phyloP scores from a whole-genome alignment of 2,888 invertebrate species.

The Torymus aiolomorphi region DNA sequence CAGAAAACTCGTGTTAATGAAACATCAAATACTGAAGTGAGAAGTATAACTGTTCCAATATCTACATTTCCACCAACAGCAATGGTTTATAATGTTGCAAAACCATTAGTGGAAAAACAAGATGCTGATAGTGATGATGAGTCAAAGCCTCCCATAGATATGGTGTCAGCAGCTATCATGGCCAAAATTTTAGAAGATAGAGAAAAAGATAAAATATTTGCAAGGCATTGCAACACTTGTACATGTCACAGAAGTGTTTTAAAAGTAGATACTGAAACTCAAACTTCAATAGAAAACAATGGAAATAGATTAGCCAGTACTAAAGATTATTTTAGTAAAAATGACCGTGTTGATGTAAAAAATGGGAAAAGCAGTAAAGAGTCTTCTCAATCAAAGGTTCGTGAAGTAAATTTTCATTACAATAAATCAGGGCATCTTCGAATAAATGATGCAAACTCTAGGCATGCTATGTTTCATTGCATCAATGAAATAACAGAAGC shows the following conservation, averaged over 20 bases:
- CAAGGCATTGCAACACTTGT: conserved; percentile 90
- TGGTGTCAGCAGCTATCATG: conserved; percentile 92
- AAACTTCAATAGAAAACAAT: conserved; percentile 62
- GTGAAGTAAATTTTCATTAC: conserved; percentile 57
- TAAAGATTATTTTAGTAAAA: conserved; percentile 52
- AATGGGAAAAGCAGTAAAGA: conserved; percentile 59
- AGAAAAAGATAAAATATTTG: conserved; percentile 85
- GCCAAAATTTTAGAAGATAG: conserved; percentile 93
- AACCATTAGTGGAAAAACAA: conserved; percentile 71
- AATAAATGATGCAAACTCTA: conserved; percentile 41
- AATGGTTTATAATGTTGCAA: conserved; percentile 81
- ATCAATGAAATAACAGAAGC: conserved; percentile 51
- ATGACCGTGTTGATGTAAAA: conserved; percentile 41
- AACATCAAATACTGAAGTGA: conserved; percentile 77
- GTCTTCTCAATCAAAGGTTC: conserved; percentile 55
- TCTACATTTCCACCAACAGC: conserved; percentile 90
- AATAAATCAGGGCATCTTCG: conserved; percentile 58
- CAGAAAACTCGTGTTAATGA: conserved; percentile 79
- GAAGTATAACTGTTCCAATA: conserved; percentile 85
- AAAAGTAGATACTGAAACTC: conserved; percentile 70
- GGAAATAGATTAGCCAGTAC: conserved; percentile 15
- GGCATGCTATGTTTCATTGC: conserved; percentile 51
- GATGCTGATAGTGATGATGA: conserved; percentile 77
- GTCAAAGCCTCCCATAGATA: conserved; percentile 81
- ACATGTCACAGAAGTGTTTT: conserved; percentile 78